phyloP scores from a whole-genome alignment of 53 echinoderm and acorn worm species.

The Mesocentrotus franciscanus region DNA sequence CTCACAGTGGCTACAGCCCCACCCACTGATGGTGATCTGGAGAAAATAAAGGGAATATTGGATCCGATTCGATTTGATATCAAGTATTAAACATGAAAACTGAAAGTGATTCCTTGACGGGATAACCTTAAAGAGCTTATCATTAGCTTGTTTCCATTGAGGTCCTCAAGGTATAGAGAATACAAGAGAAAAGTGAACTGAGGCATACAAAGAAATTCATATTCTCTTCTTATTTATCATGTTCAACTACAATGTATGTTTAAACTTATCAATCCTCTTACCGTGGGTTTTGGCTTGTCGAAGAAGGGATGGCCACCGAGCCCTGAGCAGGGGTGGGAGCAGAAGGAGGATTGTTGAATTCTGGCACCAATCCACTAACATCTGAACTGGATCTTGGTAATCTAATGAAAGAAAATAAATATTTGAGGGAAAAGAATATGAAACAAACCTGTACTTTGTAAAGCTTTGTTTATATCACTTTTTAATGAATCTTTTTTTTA shows the following conservation, averaged over 20 bases:
- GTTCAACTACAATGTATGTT: background rate
- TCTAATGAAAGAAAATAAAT: too few species aligned
- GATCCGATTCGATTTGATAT: too few species aligned
- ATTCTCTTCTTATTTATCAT: background rate
- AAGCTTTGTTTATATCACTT: too few species aligned
- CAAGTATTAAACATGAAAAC: too few species aligned
- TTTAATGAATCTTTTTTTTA: too few species aligned
- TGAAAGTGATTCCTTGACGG: too few species aligned
- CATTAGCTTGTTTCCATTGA: too few species aligned
- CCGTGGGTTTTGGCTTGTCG: background rate
- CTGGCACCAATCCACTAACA: too few species aligned
- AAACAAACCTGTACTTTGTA: background rate
- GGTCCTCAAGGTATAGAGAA: too few species aligned
- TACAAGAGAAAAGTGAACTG: background rate
- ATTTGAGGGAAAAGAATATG: too few species aligned
- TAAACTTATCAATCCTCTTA: background rate
- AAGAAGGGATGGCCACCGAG: background rate
- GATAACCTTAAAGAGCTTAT: too few species aligned
- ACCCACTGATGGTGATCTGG: background rate
- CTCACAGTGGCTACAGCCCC: background rate
- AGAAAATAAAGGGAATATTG: background rate
- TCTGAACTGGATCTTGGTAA: too few species aligned
- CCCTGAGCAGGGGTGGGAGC: background rate
- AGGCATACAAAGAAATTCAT: background rate
- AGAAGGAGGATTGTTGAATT: background rate